These are phyloP conservation scores for Phycodurus eques DNA, from an alignment of 2,113 vertebrate genomes.

Conservation along the genomic window DNA sequence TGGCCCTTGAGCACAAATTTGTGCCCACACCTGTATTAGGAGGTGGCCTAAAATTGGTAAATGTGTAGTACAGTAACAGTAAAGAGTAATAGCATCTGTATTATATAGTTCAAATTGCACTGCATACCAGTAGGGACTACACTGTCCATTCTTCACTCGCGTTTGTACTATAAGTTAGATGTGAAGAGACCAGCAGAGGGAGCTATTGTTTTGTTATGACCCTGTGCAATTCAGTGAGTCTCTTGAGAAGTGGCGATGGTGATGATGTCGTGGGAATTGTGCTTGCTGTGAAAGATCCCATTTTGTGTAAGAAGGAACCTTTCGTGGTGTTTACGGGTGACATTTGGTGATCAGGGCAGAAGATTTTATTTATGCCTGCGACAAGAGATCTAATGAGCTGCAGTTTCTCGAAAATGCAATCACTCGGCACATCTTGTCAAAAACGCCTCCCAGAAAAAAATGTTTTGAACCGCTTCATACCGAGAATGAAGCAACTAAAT, in stretches of 20 bases:
- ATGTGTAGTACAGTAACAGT: too few species aligned
- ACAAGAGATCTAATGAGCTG: slow-evolving; percentile 15
- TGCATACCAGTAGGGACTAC: not conserved
- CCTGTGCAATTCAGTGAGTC: slow-evolving; percentile 9
- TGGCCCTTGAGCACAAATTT: too few species aligned
- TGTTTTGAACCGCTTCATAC: not conserved
- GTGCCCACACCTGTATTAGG: too few species aligned
- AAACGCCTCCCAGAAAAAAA: not conserved
- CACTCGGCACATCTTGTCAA: not conserved
- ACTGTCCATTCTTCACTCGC: not conserved
- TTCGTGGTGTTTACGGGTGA: slow-evolving; percentile 10
- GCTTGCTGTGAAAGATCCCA: slow-evolving; percentile 16
- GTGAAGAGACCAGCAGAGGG: slow-evolving; percentile 50
- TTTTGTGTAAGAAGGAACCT: slow-evolving; percentile 16
- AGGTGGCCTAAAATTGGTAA: too few species aligned
- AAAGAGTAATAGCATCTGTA: too few species aligned
- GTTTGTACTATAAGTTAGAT: not conserved
- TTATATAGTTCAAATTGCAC: not conserved
- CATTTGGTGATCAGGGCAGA: slow-evolving; percentile 3
- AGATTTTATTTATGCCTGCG: not conserved
- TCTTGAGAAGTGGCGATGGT: slow-evolving; percentile 3
- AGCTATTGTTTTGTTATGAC: slow-evolving; percentile 25
- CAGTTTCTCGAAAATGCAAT: slow-evolving; percentile 8
- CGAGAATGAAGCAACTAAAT: slow-evolving; percentile 6
- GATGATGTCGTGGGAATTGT: slow-evolving; percentile 37